Evolutionary conservation across 2,888 invertebrate genomes (phyloP).

Genomic region (Stegophylla sp.): DNA sequence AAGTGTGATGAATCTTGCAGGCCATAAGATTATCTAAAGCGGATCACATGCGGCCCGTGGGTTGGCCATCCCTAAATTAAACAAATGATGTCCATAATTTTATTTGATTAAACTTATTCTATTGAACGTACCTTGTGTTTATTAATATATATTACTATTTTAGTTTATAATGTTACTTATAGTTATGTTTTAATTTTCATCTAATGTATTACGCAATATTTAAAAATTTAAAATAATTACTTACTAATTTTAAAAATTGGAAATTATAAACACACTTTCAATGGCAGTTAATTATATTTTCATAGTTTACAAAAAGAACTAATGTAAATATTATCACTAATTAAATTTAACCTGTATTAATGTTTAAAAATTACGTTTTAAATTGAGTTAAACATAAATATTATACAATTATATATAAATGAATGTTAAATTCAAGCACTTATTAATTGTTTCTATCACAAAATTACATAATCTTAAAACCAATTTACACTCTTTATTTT

Average conservation of each 20-base stretch:
- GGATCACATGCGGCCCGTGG: no score
- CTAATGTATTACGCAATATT: background rate
- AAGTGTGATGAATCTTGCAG: no score
- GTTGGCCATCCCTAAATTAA: no score
- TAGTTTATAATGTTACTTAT: background rate
- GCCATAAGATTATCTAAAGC: no score
- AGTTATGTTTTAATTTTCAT: background rate
- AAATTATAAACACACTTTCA: background rate
- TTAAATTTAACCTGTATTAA: conserved; percentile 5
- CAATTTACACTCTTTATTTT: conserved; percentile 39
- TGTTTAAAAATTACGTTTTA: conserved; percentile 6
- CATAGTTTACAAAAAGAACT: background rate
- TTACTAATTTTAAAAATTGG: conserved; percentile 23
- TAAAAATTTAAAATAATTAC: conserved; percentile 9
- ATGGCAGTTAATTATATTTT: background rate
- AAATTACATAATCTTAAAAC: conserved; percentile 42
- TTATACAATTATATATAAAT: background rate
- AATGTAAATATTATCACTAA: background rate
- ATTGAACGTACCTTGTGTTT: no score
- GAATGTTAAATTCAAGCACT: conserved; percentile 11
- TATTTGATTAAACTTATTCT: no score
- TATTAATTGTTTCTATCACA: conserved; percentile 38
- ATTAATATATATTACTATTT: no score
- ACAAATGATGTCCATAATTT: no score
- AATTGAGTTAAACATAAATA: background rate